Evolutionary conservation across 2,888 invertebrate species (phyloP).

Genomic region (Zootermopsis nevadensis): DNA sequence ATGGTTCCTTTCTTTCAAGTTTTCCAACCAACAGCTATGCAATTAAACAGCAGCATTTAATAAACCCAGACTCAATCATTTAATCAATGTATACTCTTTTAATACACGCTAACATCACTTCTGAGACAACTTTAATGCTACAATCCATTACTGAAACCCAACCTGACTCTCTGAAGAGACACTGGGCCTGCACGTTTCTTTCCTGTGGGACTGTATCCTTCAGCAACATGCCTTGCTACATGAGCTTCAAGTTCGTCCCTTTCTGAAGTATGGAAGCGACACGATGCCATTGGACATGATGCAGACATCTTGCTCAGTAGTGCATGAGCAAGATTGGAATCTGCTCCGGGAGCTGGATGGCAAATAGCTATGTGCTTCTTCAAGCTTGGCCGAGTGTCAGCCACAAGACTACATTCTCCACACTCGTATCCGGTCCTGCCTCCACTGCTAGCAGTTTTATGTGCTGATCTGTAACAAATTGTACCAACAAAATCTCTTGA

Average conservation of each 20-base stretch:
- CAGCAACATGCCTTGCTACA: conserved; percentile 63
- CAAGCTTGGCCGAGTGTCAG: conserved; percentile 62
- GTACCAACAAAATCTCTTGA: neutral
- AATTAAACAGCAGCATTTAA: too few species aligned
- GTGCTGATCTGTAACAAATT: conserved; percentile 33
- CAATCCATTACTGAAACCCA: conserved; percentile 46
- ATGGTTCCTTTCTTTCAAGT: too few species aligned
- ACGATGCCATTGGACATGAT: conserved; percentile 55
- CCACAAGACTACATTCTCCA: conserved; percentile 62
- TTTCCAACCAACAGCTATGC: too few species aligned
- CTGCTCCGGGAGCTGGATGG: conserved; percentile 58
- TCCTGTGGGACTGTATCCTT: conserved; percentile 63
- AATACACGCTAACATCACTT: too few species aligned
- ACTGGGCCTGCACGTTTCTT: conserved; percentile 59
- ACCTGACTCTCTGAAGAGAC: conserved; percentile 65
- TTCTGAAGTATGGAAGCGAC: conserved; percentile 60
- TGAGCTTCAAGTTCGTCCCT: conserved; percentile 64
- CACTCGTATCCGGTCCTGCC: conserved; percentile 63
- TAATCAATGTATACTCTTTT: too few species aligned
- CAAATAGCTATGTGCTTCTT: conserved; percentile 62
- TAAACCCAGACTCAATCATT: too few species aligned
- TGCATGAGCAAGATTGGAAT: conserved; percentile 51
- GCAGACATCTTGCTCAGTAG: conserved; percentile 52
- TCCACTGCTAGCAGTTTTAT: neutral
- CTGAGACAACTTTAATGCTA: too few species aligned